phyloP scores from a whole-genome alignment of 2,797 vertebrate genomes.

The Chloroceryle inda region DNA sequence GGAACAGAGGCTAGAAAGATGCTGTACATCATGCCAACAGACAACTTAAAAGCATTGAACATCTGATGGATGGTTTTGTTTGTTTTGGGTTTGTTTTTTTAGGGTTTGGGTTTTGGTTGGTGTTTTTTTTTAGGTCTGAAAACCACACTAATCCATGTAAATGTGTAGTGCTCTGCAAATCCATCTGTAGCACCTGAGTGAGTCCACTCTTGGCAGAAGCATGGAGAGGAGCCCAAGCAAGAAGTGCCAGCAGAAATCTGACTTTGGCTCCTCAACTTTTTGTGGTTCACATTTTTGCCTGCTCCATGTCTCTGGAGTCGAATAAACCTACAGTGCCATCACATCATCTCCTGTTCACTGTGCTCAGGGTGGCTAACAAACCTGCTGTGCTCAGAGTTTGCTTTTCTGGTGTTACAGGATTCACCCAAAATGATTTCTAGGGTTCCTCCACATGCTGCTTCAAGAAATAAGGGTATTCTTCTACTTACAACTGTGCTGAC shows the following conservation, averaged over 20 bases:
- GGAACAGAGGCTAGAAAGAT: not conserved
- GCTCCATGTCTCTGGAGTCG: accelerated
- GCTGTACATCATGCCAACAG: not conserved
- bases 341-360: not conserved
- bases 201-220: accelerated
- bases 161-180: not conserved
- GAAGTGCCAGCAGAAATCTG: not conserved
- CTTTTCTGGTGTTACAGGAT: accelerated
- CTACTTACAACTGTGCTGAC: not conserved
- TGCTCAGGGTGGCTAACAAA: not conserved
- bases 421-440: not conserved
- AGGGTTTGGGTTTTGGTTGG: no score
- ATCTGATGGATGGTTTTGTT: not conserved
- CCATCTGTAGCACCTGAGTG: accelerated
- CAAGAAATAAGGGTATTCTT: not conserved
- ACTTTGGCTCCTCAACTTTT: not conserved
- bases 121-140: not conserved
- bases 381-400: not conserved
- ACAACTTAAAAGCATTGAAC: not conserved
- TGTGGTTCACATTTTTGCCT: not conserved
- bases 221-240: not conserved
- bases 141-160: not conserved
- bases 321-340: accelerated
- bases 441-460: not conserved
- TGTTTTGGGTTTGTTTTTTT: no score